A percentile compares a stretch with the other conserved stretches of the same genome.
Conservation (phyloP, 2,888 invertebrate species). For the Eucera pruinosa region DNA sequence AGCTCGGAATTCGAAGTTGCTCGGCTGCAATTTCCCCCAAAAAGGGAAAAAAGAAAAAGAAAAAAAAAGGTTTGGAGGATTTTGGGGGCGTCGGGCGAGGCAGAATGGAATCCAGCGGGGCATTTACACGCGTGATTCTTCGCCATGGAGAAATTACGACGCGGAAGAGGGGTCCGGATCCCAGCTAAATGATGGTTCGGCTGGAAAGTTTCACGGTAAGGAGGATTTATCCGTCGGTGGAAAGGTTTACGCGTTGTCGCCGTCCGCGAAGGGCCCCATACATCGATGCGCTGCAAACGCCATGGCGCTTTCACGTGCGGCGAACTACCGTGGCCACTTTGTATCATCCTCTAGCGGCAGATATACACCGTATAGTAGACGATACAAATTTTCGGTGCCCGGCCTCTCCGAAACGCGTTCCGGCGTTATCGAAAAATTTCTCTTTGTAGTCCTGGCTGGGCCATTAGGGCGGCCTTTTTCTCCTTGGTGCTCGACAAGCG, state of each 20-base stretch:
- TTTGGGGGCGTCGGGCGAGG: too few relatives aligned
- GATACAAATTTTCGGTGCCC: constrained; percentile 50
- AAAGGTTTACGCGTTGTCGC: constrained; percentile 59
- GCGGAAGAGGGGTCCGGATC: constrained; percentile 60
- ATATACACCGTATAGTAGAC: too few relatives aligned
- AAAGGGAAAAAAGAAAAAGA: too few relatives aligned
- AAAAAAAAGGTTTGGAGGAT: too few relatives aligned
- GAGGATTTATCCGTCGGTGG: constrained; percentile 53
- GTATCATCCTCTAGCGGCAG: too few relatives aligned
- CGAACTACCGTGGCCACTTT: too few relatives aligned
- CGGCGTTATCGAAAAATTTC: constrained; percentile 55
- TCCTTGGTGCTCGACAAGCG: background rate
- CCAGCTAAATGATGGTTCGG: constrained; percentile 59
- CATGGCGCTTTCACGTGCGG: background rate
- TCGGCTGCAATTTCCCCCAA: background rate
- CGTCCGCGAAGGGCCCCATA: constrained; percentile 34
- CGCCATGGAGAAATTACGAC: constrained; percentile 59
- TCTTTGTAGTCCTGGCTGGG: constrained; percentile 39
- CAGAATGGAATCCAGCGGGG: constrained; percentile 38
- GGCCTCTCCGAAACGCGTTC: too few relatives aligned
- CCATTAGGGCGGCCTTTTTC: constrained; percentile 40
- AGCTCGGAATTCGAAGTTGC: too few relatives aligned
- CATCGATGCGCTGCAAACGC: constrained; percentile 42
- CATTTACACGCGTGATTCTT: constrained; percentile 49
- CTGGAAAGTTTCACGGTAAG: constrained; percentile 62